These are phyloP conservation scores for Enteromius trimaculatus DNA, from an alignment of 2,797 vertebrate genomes.

Conservation along the genomic window DNA sequence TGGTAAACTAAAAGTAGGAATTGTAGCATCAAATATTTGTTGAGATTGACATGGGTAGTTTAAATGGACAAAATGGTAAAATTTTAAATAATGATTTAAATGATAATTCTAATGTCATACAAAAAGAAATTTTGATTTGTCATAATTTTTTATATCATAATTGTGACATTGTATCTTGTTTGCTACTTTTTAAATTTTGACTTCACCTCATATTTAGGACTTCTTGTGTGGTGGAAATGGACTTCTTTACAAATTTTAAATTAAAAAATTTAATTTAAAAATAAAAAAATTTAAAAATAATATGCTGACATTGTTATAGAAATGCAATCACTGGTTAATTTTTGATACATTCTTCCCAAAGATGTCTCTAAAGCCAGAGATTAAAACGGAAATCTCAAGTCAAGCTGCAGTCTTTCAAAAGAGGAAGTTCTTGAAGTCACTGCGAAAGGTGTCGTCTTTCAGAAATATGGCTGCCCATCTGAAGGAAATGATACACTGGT, in stretches of 20 bases:
- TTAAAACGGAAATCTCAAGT: slow-evolving; percentile 12
- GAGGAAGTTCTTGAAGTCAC: slow-evolving; percentile 58
- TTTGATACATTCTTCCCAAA: background rate
- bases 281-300: background rate
- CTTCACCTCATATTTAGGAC: background rate
- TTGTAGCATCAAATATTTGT: no score
- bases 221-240: background rate
- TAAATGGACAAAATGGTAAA: no score
- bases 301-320: background rate
- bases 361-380: slow-evolving; percentile 13
- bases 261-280: no score
- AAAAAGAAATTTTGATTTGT: no score
- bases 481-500: slow-evolving; percentile 71
- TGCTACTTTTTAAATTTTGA: background rate
- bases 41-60: no score
- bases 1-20: no score
- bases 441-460: slow-evolving; percentile 64
- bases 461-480: slow-evolving; percentile 61
- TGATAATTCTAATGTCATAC: no score
- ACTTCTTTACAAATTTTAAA: background rate
- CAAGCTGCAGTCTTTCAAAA: slow-evolving; percentile 21
- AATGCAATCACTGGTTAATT: background rate
- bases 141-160: no score
- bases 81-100: no score
- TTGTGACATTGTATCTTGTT: background rate